Evolutionary conservation across 2,888 invertebrate species (phyloP).

Genomic region (Mythimna lalbum): DNA sequence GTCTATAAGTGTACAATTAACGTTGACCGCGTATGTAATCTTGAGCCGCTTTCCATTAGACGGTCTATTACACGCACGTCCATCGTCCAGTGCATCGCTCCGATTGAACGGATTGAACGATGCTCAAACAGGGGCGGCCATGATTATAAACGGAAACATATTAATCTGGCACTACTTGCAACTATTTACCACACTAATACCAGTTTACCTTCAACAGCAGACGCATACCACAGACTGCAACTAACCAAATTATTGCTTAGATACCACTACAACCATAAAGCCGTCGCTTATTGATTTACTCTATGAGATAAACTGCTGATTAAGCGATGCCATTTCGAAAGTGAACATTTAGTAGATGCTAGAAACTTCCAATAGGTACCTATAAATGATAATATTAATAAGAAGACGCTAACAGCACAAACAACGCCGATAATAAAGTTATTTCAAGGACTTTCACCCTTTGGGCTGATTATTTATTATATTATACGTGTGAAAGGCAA

Average conservation of each 20-base stretch:
- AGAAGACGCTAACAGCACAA: slow-evolving; percentile 51
- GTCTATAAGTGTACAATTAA: slow-evolving; percentile 61
- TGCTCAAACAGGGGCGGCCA: slow-evolving; percentile 51
- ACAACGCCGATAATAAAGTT: slow-evolving; percentile 64
- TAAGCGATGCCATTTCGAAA: slow-evolving; percentile 31
- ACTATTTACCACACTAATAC: slow-evolving; percentile 52
- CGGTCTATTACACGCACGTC: slow-evolving; percentile 61
- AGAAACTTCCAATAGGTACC: slow-evolving; percentile 53
- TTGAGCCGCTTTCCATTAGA: slow-evolving; percentile 64
- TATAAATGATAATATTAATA: slow-evolving; percentile 40
- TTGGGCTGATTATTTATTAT: slow-evolving; percentile 57
- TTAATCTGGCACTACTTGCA: slow-evolving; percentile 54
- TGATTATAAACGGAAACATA: slow-evolving; percentile 51
- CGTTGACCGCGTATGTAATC: slow-evolving; percentile 60
- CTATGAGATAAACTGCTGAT: slow-evolving; percentile 32
- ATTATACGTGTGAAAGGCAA: slow-evolving; percentile 61
- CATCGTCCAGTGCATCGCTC: slow-evolving; percentile 42
- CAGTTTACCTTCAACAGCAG: slow-evolving; percentile 61
- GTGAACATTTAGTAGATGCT: slow-evolving; percentile 26
- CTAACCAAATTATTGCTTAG: slow-evolving; percentile 41
- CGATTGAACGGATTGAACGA: slow-evolving; percentile 57
- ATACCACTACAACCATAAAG: slow-evolving; percentile 33
- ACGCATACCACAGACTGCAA: slow-evolving; percentile 46
- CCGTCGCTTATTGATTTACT: slow-evolving; percentile 48
- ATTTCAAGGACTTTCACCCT: slow-evolving; percentile 68